phyloP scores from a whole-genome alignment of 2,797 vertebrate species.

The Brotogeris chrysoptera region DNA sequence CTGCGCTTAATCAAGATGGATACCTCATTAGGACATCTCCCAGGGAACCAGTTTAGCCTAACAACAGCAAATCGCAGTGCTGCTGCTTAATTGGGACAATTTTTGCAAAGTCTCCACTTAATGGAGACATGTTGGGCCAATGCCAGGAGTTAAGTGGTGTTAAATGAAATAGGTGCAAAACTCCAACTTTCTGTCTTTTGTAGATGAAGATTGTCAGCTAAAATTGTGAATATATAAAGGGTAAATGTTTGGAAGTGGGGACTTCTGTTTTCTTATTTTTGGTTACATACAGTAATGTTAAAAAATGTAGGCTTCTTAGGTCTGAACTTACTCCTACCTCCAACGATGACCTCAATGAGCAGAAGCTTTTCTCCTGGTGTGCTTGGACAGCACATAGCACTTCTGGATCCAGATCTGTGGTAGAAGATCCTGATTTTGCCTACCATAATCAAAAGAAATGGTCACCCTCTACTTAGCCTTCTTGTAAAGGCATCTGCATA shows the following conservation, averaged over 20 bases:
- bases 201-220: slow-evolving; percentile 26
- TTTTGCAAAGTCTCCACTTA: slow-evolving; percentile 63
- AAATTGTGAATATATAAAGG: slow-evolving; percentile 31
- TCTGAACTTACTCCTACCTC: neutral
- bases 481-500: neutral
- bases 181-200: slow-evolving; percentile 43
- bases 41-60: slow-evolving; percentile 69
- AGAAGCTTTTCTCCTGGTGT: neutral
- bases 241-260: neutral
- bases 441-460: neutral
- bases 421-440: neutral
- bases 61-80: slow-evolving; percentile 57
- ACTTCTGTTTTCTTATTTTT: neutral
- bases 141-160: slow-evolving; percentile 69
- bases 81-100: slow-evolving; percentile 69
- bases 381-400: neutral
- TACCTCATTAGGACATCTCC: slow-evolving; percentile 71
- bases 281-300: neutral
- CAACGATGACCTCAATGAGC: neutral
- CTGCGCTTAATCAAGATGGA: slow-evolving; percentile 68
- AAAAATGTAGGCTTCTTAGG: neutral
- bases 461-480: neutral
- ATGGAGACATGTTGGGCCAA: slow-evolving; percentile 62
- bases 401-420: neutral
- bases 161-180: slow-evolving; percentile 67